Percentiles rank a stretch among this genome's conserved stretches.
Evolutionary conservation across 2,797 vertebrate species (phyloP).

Genomic region (Macropus fuliginosus): DNA sequence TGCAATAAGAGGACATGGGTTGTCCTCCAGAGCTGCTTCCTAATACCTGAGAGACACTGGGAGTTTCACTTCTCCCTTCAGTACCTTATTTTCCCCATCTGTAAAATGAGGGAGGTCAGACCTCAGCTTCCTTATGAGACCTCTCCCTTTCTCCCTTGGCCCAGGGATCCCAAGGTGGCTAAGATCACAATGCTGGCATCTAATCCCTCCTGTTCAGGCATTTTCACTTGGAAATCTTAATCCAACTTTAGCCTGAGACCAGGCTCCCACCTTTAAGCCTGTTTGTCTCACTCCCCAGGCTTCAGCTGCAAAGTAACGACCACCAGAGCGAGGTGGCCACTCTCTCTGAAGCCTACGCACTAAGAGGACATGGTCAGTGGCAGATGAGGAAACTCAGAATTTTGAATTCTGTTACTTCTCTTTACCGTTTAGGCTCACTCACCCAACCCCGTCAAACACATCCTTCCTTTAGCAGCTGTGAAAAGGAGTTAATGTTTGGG

Average conservation of each 20-base stretch:
- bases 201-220: not conserved
- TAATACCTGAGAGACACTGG: not conserved
- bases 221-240: not conserved
- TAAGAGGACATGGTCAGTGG: not conserved
- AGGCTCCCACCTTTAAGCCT: not conserved
- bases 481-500: not conserved
- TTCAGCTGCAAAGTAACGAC: not conserved
- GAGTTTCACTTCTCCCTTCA: not conserved
- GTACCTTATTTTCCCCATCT: not conserved
- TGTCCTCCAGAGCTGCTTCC: not conserved
- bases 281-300: not conserved
- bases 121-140: slow-evolving; percentile 9
- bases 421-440: not conserved
- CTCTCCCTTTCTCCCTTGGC: not conserved
- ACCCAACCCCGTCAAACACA: not conserved
- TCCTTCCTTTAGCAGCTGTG: not conserved
- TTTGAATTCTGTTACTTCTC: not conserved
- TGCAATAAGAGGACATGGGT: not conserved
- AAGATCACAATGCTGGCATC: not conserved
- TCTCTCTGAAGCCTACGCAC: not conserved
- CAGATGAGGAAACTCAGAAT: not conserved
- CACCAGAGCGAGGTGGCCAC: not conserved
- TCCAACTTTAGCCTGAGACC: not conserved
- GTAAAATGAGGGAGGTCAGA: not conserved
- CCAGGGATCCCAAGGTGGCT: not conserved